These are phyloP conservation scores for Belgica antarctica DNA, from an alignment of 2,888 invertebrate species.

Conservation along the genomic window DNA sequence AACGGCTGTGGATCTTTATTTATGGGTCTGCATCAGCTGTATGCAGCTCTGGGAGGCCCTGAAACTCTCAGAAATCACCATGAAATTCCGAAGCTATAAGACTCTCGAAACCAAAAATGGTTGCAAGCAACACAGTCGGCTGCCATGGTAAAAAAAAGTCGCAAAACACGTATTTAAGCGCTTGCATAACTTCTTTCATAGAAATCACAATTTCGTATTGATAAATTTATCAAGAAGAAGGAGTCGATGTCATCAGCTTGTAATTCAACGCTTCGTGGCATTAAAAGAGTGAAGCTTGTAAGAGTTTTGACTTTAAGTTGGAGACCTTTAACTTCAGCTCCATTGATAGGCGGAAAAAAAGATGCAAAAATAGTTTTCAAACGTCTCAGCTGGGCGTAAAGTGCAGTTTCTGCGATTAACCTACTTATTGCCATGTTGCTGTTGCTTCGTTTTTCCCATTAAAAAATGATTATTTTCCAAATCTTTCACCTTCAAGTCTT, in stretches of 20 bases:
- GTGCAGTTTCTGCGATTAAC: conserved; percentile 39
- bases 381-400: background rate
- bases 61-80: too few species aligned
- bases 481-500: conserved; percentile 25
- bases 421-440: conserved; percentile 23
- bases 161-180: conserved; percentile 20
- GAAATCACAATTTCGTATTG: conserved; percentile 10
- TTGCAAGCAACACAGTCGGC: background rate
- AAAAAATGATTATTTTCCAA: conserved; percentile 1
- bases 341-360: background rate
- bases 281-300: background rate
- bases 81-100: background rate
- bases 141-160: background rate
- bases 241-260: background rate
- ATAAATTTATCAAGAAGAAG: conserved; percentile 19
- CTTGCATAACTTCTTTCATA: conserved; percentile 1
- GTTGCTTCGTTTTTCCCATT: conserved; percentile 11
- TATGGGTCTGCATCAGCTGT: too few species aligned
- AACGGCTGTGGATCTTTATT: too few species aligned
- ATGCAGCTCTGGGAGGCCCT: too few species aligned
- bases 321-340: conserved; percentile 6
- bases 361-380: background rate
- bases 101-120: background rate
- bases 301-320: background rate
- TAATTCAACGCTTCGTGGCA: background rate